These are phyloP conservation scores for Polypterus bichir DNA, from an alignment of 2,113 vertebrate species.

Conservation along the genomic window DNA sequence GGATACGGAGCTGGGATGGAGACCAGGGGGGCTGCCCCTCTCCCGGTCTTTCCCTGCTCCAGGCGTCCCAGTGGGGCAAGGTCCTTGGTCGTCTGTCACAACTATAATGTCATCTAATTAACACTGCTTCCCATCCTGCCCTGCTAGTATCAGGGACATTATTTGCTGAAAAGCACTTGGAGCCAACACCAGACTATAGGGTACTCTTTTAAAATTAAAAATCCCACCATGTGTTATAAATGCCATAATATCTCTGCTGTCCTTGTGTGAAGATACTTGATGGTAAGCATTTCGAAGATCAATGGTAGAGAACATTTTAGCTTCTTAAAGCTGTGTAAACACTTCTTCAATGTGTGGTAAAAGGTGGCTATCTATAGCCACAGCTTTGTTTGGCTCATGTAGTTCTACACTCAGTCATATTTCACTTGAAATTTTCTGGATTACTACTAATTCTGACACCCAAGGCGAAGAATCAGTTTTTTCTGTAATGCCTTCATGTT, in stretches of 20 bases:
- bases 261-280: conserved; percentile 9
- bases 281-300: conserved; percentile 16
- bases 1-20: too few relatives aligned
- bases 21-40: too few relatives aligned
- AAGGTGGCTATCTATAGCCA: conserved; percentile 5
- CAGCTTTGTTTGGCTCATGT: conserved; percentile 16
- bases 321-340: conserved; percentile 1
- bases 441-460: conserved; percentile 8
- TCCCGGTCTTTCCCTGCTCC: too few relatives aligned
- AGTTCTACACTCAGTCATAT: conserved; percentile 16
- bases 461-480: conserved; percentile 5
- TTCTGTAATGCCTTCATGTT: conserved; percentile 9
- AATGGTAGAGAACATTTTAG: conserved; percentile 12
- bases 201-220: conserved; percentile 3
- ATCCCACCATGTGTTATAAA: conserved; percentile 11
- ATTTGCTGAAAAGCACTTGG: conserved; percentile 11
- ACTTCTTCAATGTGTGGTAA: conserved; percentile 16
- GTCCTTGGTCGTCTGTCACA: too few relatives aligned
- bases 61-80: too few relatives aligned
- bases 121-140: conserved; percentile 1
- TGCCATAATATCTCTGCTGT: conserved; percentile 12
- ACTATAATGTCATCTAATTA: conserved; percentile 16
- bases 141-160: not conserved
- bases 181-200: conserved; percentile 3
- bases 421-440: not conserved